Evolutionary conservation across 2,888 invertebrate genomes (phyloP), one percentile per base, ranked within the genome.

Genomic region (Andrena chrysosceles): DNA sequence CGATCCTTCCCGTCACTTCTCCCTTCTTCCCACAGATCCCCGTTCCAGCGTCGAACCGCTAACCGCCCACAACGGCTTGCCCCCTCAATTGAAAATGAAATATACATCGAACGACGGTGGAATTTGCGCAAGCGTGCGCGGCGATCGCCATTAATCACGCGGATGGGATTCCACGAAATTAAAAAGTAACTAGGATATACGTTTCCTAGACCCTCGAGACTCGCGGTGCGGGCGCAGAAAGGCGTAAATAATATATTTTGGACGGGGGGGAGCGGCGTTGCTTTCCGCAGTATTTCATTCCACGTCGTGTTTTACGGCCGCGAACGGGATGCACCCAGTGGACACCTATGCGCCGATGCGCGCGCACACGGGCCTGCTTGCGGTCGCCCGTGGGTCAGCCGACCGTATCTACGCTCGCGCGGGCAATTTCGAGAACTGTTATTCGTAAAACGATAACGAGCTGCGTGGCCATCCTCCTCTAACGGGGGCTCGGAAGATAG

Each of bases 391-490:
- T 31, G 66, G 52, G 42, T 63, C 73, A 63, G 63, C 52, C 6
- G n/a, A 69, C 64, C 73, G 66, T 86, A 80, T 85, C 83, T 68
- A 75, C 59, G 76, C 67, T 74, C 83, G 84, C 83, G 76, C 83
- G 84, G 81, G 70, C 85, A 89, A 87, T 91, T 91, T 91, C 87
- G 83, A 87, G 88, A 89, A 91, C 81, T 89, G 89, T 90, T 90
- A 88, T 89, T 88, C 90, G 84, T 83, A 86, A 86, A 90, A 87
- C 77, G 87, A 90, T 90, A 90, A 87, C 85, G 83, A 73, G 75
- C 74, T 77, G 79, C 73, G 74, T 77, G 70, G 77, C 81, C 86
- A 88, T 86, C 86, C 42, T 86, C 82, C 20, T 63, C 49, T 49
- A 48, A 70, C 76, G 63, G 68, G 77, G 70, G 52, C 64, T 77